Conservation (phyloP, 2,888 invertebrate genomes). For the Dromius quadrimaculatus region DNA sequence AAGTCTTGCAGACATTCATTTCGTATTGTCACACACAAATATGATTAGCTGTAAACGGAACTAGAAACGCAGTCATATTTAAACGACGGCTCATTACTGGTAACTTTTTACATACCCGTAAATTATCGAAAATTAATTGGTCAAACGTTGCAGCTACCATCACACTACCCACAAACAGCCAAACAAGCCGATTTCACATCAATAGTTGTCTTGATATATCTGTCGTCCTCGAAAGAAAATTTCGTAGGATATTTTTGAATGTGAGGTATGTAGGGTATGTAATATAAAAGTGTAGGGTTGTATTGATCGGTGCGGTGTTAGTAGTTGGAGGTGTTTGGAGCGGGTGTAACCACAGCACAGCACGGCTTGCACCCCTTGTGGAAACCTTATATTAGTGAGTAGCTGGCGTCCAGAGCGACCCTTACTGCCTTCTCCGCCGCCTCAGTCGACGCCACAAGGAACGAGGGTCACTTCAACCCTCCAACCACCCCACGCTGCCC, state of each 20-base stretch:
- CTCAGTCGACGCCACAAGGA: slow-evolving; percentile 46
- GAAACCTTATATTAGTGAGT: slow-evolving; percentile 61
- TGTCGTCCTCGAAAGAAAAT: too few species aligned
- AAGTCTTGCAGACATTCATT: not conserved
- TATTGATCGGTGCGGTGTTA: slow-evolving; percentile 28
- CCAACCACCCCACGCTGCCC: slow-evolving; percentile 17
- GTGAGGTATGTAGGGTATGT: slow-evolving; percentile 1
- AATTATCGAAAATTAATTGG: too few species aligned
- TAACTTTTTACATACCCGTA: too few species aligned
- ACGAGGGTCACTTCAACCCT: slow-evolving; percentile 51
- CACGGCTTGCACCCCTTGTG: slow-evolving; percentile 57
- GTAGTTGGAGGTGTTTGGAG: slow-evolving; percentile 41
- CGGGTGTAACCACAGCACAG: slow-evolving; percentile 36
- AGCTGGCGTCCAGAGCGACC: slow-evolving; percentile 59
- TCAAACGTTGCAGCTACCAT: too few species aligned
- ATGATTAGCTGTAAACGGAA: too few species aligned
- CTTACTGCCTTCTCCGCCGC: slow-evolving; percentile 47
- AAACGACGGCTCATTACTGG: too few species aligned
- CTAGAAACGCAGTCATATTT: too few species aligned
- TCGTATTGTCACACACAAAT: too few species aligned
- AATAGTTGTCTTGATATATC: too few species aligned
- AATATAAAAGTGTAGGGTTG: slow-evolving; percentile 27
- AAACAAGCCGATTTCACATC: too few species aligned
- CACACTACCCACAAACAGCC: too few species aligned
- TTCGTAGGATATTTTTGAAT: not conserved